Percentiles rank a stretch among this genome's conserved stretches.
These are phyloP conservation scores for Hyppa rectilinea DNA, from an alignment of 2,888 invertebrate species.

Conservation along the genomic window DNA sequence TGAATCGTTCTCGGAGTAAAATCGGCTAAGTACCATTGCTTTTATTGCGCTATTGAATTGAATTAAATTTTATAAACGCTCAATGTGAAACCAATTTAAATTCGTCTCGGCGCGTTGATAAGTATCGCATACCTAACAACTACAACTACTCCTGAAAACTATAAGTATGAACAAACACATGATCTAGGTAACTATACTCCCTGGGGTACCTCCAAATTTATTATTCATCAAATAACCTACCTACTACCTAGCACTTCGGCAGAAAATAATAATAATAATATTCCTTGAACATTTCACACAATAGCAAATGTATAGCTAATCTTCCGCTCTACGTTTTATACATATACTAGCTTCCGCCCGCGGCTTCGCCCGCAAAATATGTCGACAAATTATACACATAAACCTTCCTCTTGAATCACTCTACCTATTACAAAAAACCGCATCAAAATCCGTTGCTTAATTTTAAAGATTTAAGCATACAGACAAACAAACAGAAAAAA, in stretches of 20 bases:
- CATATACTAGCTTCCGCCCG: no score
- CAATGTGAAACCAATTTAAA: constrained; percentile 28
- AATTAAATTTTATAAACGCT: constrained; percentile 8
- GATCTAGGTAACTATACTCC: neutral
- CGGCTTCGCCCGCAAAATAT: no score
- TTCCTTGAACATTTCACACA: no score
- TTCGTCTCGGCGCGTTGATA: constrained; percentile 16
- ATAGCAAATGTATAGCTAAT: neutral
- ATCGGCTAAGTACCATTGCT: neutral
- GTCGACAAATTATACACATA: no score
- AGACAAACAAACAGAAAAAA: no score
- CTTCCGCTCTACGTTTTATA: neutral
- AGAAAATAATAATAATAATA: no score
- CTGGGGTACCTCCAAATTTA: neutral
- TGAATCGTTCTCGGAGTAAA: neutral
- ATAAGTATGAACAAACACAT: neutral
- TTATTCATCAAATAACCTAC: no score
- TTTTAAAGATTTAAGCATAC: no score
- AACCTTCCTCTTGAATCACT: no score
- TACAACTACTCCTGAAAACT: neutral
- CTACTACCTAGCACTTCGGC: neutral
- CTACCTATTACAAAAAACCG: no score
- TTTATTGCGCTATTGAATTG: neutral
- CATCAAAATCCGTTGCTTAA: no score
- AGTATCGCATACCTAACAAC: neutral